Evolutionary conservation across 2,797 vertebrate species (phyloP), one percentile per base, ranked within the genome.

Genomic region (Crocidura indochinensis): DNA sequence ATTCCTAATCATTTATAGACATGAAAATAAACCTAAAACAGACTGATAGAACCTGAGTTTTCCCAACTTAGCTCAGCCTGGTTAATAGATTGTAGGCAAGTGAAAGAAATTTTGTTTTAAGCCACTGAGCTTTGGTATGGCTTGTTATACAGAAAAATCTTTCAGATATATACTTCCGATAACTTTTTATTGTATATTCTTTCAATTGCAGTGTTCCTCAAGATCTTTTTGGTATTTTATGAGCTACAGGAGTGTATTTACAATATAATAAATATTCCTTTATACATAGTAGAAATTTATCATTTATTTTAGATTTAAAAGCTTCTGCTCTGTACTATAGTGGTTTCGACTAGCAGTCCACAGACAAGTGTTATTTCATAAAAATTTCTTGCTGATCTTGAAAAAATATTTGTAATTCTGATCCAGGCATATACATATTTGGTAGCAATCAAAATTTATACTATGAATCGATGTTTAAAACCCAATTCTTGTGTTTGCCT

Each of bases 61-160:
- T 27, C 8, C 62, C 4, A 76, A 31, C 68, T 69, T 26, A 62
- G 67, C 6, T 92, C 20, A 91, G n/a, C 17, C 20, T 68, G 76
- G 29, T 19, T 49, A 53, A 1, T 0, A 72, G 75, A 85, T 62
- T 81, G 38, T 8, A 88, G 24, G 87, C 31, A 82, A 27, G 51
- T 53, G 64, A 82, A 87, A 92, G 91, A 79, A 29, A 49, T 73
- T 44, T 8, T 86, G 29, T 31, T 69, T 65, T 51, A 91, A 93
- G 67, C 47, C 78, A 67, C 60, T 47, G 19, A 67, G 15, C 72
- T 83, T 93, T 44, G 64, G 10, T 27, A 53, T 69, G 24, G 22
- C 27, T 87, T 80, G 1, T 81, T 87, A 81, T 10, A 67, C 6
- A 62, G 19, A 19, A 87, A 87, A 10, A 49, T 9, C 17, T 77